These are phyloP conservation scores for Zygothrica quintamaculata DNA, from an alignment of 2,888 invertebrate genomes.

Conservation along the genomic window DNA sequence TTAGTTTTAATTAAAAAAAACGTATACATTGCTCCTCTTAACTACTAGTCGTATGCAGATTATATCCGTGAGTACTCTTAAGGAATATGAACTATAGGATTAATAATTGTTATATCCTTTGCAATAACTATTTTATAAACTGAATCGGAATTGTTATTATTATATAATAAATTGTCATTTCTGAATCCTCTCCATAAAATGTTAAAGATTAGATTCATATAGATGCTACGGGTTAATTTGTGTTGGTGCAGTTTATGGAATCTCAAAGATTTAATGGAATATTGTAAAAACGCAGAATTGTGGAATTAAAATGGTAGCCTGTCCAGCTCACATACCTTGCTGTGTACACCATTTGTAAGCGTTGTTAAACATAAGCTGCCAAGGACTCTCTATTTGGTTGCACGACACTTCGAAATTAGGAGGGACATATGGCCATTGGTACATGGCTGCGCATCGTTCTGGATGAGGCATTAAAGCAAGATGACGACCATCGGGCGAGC, in stretches of 20 bases:
- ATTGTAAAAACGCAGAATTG: not conserved
- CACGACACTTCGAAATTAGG: conserved; percentile 82
- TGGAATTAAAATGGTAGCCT: conserved; percentile 1
- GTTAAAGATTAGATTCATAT: too few species aligned
- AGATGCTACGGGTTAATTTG: too few species aligned
- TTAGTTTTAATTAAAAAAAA: conserved; percentile 15
- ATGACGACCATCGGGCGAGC: conserved; percentile 96
- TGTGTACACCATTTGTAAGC: conserved; percentile 89
- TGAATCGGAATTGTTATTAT: too few species aligned
- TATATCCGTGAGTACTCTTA: too few species aligned
- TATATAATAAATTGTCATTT: too few species aligned
- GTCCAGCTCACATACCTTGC: conserved; percentile 4
- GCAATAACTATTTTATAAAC: too few species aligned
- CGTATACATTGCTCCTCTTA: conserved; percentile 1
- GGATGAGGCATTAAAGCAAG: conserved; percentile 99
- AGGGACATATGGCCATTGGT: conserved; percentile 94
- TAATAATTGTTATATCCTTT: too few species aligned
- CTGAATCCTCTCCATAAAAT: too few species aligned
- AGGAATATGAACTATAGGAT: too few species aligned
- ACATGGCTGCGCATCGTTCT: conserved; percentile 94
- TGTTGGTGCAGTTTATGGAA: not conserved
- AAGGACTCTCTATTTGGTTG: conserved; percentile 89
- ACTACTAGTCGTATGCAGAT: too few species aligned
- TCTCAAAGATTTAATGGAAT: not conserved
- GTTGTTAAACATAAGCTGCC: conserved; percentile 96